A percentile compares a stretch with the other conserved stretches of the same genome.
Conservation (phyloP, 2,113 vertebrate species). For the Myrmecophaga tridactyla region DNA sequence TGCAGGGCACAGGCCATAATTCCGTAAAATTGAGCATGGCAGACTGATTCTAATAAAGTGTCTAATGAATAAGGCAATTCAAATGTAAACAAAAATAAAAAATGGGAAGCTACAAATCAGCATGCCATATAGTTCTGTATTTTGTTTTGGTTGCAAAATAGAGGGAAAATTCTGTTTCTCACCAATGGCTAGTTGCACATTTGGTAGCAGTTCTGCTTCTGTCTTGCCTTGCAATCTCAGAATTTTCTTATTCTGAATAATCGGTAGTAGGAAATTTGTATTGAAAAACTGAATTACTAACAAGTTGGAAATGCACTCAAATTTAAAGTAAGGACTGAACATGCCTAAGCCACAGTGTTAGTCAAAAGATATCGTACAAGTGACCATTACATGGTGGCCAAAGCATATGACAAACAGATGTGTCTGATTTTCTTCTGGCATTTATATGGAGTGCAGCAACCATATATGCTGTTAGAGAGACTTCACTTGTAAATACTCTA, state of each 20-base stretch:
- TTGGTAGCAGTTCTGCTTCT: not conserved
- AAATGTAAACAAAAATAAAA: not conserved
- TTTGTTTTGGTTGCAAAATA: not conserved
- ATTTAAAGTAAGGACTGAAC: conserved; percentile 4
- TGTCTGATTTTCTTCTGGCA: not conserved
- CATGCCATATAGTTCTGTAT: not conserved
- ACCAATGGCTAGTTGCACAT: not conserved
- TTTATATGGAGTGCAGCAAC: not conserved
- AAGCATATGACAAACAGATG: conserved; percentile 28
- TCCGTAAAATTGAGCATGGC: not conserved
- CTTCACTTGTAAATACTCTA: not conserved
- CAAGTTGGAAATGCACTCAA: not conserved
- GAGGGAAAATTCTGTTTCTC: not conserved
- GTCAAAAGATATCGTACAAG: not conserved
- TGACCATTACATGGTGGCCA: not conserved
- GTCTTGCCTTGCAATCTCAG: not conserved
- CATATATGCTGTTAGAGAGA: not conserved
- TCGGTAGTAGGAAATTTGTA: not conserved
- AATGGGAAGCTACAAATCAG: not conserved
- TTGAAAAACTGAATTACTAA: not conserved
- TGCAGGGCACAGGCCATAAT: no score
- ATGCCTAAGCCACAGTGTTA: not conserved
- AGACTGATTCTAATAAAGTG: not conserved
- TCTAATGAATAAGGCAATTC: not conserved
- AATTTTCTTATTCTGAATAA: not conserved